These are phyloP conservation scores for Dysmachus trigonus DNA, from an alignment of 2,888 invertebrate genomes.

Conservation along the genomic window DNA sequence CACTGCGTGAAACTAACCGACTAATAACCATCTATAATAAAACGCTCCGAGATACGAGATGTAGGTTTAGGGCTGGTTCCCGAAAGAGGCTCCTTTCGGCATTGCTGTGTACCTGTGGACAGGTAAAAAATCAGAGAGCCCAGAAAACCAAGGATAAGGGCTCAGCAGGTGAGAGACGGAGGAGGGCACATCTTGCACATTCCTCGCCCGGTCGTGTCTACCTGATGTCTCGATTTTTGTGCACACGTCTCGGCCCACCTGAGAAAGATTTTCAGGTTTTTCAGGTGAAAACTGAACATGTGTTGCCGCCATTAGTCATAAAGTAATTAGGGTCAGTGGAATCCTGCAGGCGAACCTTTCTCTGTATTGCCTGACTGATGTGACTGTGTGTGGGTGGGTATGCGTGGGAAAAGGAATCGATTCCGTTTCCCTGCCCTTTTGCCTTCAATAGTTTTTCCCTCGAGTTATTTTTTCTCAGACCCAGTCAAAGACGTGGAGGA, in stretches of 20 bases:
- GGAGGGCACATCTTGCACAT: not conserved
- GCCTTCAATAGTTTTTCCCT: not conserved
- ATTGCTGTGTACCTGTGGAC: not conserved
- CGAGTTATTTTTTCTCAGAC: not conserved
- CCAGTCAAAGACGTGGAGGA: not conserved
- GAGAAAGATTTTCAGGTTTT: conserved; percentile 24
- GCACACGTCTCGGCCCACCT: not conserved
- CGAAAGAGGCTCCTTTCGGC: not conserved
- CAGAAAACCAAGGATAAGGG: not conserved
- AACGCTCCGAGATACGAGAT: not conserved
- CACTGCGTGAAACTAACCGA: not conserved
- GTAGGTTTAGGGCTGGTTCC: not conserved
- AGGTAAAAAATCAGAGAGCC: not conserved
- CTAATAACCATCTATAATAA: not conserved
- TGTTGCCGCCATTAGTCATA: conserved; percentile 42
- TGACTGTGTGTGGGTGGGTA: conserved; percentile 6
- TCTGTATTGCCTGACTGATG: not conserved
- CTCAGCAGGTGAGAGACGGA: not conserved
- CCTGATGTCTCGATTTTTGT: conserved; percentile 41
- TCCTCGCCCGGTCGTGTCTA: not conserved
- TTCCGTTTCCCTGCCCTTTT: not conserved
- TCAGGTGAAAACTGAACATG: conserved; percentile 33
- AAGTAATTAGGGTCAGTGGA: conserved; percentile 42
- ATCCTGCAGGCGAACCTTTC: conserved; percentile 8
- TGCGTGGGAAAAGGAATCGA: not conserved